Evolutionary conservation across 2,113 vertebrate genomes (phyloP).

Genomic region (Indicator indicator): DNA sequence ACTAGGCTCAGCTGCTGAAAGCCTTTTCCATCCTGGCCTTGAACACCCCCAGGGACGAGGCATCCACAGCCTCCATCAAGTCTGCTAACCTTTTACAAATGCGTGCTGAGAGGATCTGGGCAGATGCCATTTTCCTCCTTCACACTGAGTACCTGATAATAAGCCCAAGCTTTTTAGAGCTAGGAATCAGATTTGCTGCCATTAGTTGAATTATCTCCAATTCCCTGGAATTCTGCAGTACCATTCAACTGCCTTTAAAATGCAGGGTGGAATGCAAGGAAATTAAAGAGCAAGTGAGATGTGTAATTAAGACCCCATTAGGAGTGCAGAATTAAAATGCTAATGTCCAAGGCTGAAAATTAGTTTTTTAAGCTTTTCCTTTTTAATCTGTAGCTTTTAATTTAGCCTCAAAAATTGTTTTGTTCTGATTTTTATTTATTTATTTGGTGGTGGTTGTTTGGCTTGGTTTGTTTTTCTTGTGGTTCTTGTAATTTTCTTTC

Average conservation of each 20-base stretch:
- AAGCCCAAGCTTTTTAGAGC: background rate
- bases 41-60: no score
- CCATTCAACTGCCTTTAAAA: background rate
- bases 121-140: background rate
- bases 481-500: background rate
- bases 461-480: background rate
- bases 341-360: constrained; percentile 26
- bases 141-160: background rate
- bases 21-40: no score
- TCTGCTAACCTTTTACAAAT: background rate
- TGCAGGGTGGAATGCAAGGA: background rate
- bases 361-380: background rate
- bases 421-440: background rate
- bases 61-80: background rate
- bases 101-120: background rate
- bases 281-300: constrained; percentile 14
- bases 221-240: constrained; percentile 6
- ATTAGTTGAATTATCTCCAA: background rate
- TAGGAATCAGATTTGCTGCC: background rate
- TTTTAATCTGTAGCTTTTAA: background rate
- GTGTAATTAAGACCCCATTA: constrained; percentile 8
- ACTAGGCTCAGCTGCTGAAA: no score
- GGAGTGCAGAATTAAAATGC: constrained; percentile 4
- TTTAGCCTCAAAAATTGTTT: background rate
- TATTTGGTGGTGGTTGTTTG: no score